phyloP scores from a whole-genome alignment of 2,113 vertebrate genomes.

The Oryzias melastigma region DNA sequence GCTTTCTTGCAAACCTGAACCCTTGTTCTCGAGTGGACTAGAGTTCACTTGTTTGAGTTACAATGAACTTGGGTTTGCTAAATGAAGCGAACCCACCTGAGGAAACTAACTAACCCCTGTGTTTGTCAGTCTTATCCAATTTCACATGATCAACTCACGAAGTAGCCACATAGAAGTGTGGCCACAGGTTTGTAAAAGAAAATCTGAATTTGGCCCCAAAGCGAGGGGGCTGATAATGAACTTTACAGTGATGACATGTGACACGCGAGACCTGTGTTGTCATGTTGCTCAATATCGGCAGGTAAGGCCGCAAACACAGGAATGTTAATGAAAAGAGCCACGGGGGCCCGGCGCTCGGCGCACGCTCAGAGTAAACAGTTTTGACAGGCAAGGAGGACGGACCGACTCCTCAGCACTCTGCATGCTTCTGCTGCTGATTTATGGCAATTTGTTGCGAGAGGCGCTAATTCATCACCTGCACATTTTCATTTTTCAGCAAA shows the following conservation, averaged over 20 bases:
- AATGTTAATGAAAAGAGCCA: constrained; percentile 41
- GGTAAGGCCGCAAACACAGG: constrained; percentile 36
- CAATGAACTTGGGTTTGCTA: too few species aligned
- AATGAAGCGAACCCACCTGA: too few species aligned
- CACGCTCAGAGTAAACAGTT: constrained; percentile 2
- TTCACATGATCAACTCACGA: too few species aligned
- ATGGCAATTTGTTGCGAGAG: constrained; percentile 35
- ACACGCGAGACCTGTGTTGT: constrained; percentile 45
- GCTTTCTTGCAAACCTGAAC: too few species aligned
- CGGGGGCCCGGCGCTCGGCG: background rate
- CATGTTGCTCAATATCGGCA: constrained; percentile 25
- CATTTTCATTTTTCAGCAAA: background rate
- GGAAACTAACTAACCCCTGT: too few species aligned
- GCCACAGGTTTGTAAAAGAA: too few species aligned
- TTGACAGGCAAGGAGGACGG: constrained; percentile 10
- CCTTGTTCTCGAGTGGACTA: too few species aligned
- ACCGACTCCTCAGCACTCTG: background rate
- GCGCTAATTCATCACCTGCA: constrained; percentile 6
- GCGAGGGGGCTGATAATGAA: background rate
- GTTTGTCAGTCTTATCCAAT: too few species aligned
- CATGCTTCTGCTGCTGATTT: constrained; percentile 19
- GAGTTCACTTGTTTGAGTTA: too few species aligned
- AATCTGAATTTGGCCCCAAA: background rate
- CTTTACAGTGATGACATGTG: constrained; percentile 24
- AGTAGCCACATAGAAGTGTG: too few species aligned